These are phyloP conservation scores for Siderastrea siderea DNA, from an alignment of 92 coral and sea anemone species.

Conservation along the genomic window DNA sequence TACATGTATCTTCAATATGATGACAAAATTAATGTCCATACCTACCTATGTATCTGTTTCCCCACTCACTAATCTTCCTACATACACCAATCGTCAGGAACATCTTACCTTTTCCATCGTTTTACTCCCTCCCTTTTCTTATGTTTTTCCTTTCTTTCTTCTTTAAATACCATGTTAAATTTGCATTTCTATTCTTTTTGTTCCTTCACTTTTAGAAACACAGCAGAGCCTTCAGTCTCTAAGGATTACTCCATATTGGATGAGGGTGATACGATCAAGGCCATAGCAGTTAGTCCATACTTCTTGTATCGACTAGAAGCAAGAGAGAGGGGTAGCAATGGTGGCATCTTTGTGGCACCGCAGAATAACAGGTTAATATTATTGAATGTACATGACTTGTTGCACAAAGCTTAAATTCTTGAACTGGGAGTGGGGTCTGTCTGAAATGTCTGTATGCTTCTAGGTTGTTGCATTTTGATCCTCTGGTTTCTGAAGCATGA, in stretches of 20 bases:
- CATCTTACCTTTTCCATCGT: too few species aligned
- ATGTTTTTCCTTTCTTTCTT: neutral
- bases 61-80: too few species aligned
- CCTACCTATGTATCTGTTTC: too few species aligned
- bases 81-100: too few species aligned
- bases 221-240: slow-evolving; percentile 83
- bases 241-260: slow-evolving; percentile 89
- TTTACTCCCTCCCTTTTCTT: neutral
- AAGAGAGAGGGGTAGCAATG: slow-evolving; percentile 84
- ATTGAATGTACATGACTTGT: neutral
- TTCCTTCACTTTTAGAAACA: slow-evolving; percentile 61
- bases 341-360: slow-evolving; percentile 97
- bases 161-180: neutral
- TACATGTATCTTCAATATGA: too few species aligned
- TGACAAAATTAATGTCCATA: too few species aligned
- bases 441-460: too few species aligned
- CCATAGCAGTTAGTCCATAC: slow-evolving; percentile 79
- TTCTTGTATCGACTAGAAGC: slow-evolving; percentile 92
- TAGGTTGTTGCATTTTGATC: too few species aligned
- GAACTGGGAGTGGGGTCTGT: too few species aligned
- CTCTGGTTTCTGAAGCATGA: too few species aligned
- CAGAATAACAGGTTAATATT: slow-evolving; percentile 83
- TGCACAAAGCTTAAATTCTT: neutral
- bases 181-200: neutral
- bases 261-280: slow-evolving; percentile 90